Base-by-base conservation (phyloP, 2,113 vertebrate species). In the Lepus europaeus region DNA sequence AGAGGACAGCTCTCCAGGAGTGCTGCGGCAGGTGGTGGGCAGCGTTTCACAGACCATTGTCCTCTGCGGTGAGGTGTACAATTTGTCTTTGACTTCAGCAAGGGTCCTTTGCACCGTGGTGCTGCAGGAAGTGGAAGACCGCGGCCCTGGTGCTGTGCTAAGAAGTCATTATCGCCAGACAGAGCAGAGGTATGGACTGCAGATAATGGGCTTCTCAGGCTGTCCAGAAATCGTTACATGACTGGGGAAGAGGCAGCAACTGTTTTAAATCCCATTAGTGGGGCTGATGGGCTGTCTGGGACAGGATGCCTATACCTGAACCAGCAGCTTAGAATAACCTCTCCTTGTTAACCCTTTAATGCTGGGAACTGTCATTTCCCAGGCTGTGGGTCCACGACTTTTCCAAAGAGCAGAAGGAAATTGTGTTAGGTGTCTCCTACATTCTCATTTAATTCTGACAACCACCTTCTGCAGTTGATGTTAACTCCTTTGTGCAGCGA, bases 221-320 rank as follows among this genome's bases (percentile, higher is more conserved):
- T 97, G 97, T 98, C 97, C 97, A 97, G 97, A 96, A 94, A 98
- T 98, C 98, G 97, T 98, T 98, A 98, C 83, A 88, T 2, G 97
- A 95, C 97, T 97, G 97, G 97, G 98, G 96, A 98, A 98, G 97
- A 98, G 97, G 98, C 97, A 98, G 97, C 92, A 95, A 98, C 98
- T 97, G 98, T 97, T 98, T 98, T 98, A 97, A 98, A 98, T 98
- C 97, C 98, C 98, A 98, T 98, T 98, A 98, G 98, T 70, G 96
- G 92, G 23, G 94, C 96, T 98, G 98, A 98, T 98, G 98, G 97
- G 97, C 97, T 98, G 98, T 98, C 98, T 98, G 98, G 97, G 97
- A 97, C 98, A 98, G 97, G 97, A 98, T 97, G 97, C 96, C 97
- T 76, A 0, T 85, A 97, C 96, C 96, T 92, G 95, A 95, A 98